Evolutionary conservation across 2,113 vertebrate species (phyloP).

Genomic region (Corythornis cristatus): DNA sequence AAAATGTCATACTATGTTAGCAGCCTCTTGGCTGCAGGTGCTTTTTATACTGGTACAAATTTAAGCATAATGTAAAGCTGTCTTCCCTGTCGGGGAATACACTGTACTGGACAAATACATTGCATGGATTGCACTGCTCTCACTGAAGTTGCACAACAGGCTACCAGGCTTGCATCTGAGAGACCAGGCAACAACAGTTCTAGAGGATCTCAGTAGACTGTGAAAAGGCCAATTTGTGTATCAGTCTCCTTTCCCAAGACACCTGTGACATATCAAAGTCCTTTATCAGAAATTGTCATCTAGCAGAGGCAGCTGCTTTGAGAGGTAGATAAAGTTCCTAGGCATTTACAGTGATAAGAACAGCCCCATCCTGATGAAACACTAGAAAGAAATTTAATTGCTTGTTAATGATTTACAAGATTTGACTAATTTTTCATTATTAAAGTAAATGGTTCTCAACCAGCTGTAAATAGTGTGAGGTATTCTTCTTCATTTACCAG

Average conservation of each 20-base stretch:
- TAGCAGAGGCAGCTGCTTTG: neutral
- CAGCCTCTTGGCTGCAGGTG: neutral
- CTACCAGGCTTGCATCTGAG: neutral
- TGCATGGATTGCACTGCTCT: neutral
- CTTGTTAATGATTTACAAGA: slow-evolving; percentile 62
- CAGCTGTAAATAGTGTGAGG: slow-evolving; percentile 11
- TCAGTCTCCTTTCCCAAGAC: neutral
- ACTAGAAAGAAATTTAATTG: slow-evolving; percentile 44
- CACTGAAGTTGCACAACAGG: neutral
- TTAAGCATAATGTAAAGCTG: neutral
- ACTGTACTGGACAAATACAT: neutral
- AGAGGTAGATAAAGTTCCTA: neutral
- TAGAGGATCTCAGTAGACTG: neutral
- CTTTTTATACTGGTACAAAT: neutral
- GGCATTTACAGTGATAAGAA: neutral
- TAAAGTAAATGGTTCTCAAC: slow-evolving; percentile 42
- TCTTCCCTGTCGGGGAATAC: neutral
- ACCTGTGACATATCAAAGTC: neutral
- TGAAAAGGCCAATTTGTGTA: neutral
- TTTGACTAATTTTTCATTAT: slow-evolving; percentile 61
- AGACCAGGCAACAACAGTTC: neutral
- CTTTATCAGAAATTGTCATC: slow-evolving; percentile 6
- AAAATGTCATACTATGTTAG: neutral
- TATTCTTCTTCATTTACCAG: slow-evolving; percentile 26
- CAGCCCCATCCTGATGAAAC: slow-evolving; percentile 10